Conservation (phyloP, 2,113 vertebrate genomes). For the Podarcis muralis region DNA sequence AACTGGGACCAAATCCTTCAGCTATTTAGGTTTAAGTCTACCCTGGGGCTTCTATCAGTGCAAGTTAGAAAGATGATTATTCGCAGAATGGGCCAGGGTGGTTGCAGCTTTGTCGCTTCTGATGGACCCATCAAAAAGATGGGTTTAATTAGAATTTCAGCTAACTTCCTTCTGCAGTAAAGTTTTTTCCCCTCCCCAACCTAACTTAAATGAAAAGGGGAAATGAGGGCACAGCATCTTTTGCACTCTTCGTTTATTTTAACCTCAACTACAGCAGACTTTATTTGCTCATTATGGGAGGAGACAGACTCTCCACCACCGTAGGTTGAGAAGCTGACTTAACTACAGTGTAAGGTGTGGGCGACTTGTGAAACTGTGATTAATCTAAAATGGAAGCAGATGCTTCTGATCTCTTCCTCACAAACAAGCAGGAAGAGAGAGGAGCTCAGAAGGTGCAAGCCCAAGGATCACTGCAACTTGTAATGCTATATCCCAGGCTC, state of each 20-base stretch:
- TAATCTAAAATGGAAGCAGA: too few species aligned
- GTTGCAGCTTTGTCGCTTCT: neutral
- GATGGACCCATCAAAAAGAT: conserved; percentile 15
- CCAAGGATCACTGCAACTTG: too few species aligned
- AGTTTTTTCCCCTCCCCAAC: neutral
- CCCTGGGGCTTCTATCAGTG: neutral
- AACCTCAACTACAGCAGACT: conserved; percentile 12
- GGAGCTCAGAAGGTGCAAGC: too few species aligned
- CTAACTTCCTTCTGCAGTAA: conserved; percentile 1
- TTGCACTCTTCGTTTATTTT: conserved; percentile 5
- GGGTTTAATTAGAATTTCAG: conserved; percentile 7
- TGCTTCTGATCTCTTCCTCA: too few species aligned
- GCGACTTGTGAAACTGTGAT: too few species aligned
- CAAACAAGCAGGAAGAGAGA: too few species aligned
- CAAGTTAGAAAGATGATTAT: neutral
- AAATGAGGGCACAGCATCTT: neutral
- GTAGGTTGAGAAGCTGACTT: too few species aligned
- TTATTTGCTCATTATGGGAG: neutral
- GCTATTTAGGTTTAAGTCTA: neutral
- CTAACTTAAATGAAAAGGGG: neutral
- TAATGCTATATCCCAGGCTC: too few species aligned
- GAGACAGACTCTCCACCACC: neutral
- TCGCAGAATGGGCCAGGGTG: neutral
- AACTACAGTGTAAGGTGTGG: too few species aligned
- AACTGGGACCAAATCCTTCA: conserved; percentile 6